These are phyloP conservation scores for Cydia strobilella DNA, from an alignment of 1,140 invertebrate species.

Conservation along the genomic window DNA sequence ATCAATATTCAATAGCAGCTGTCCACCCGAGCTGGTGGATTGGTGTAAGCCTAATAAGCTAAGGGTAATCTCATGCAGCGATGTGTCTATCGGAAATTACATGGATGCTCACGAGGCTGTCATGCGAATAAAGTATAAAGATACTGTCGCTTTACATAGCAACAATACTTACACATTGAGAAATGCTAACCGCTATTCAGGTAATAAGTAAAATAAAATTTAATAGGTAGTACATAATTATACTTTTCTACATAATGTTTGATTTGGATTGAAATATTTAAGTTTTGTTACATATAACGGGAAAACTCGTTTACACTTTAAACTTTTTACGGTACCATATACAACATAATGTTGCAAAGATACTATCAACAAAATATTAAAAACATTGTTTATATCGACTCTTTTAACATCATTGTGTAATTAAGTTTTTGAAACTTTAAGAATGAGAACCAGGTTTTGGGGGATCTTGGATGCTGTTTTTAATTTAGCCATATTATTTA, in stretches of 20 bases:
- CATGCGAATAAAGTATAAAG: slow-evolving; percentile 77
- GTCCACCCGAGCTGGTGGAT: slow-evolving; percentile 77
- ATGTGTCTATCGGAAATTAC: slow-evolving; percentile 79
- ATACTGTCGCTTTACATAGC: slow-evolving; percentile 75
- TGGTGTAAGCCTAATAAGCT: slow-evolving; percentile 78
- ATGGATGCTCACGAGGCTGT: slow-evolving; percentile 81
- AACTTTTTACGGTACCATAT: too few relatives aligned
- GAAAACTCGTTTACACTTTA: too few relatives aligned
- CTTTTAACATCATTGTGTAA: too few relatives aligned
- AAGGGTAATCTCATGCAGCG: slow-evolving; percentile 80
- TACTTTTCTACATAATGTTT: not conserved
- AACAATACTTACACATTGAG: slow-evolving; percentile 79
- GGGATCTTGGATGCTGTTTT: too few relatives aligned
- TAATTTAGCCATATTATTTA: too few relatives aligned
- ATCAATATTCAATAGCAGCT: slow-evolving; percentile 80
- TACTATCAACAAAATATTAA: too few relatives aligned
- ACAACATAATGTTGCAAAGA: too few relatives aligned
- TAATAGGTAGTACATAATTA: not conserved
- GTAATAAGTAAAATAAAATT: slow-evolving; percentile 53
- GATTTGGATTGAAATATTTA: not conserved
- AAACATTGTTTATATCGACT: too few relatives aligned
- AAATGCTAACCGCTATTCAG: slow-evolving; percentile 80
- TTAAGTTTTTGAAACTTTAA: too few relatives aligned
- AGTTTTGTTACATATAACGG: too few relatives aligned
- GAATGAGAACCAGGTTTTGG: too few relatives aligned